Evolutionary conservation across 1,140 invertebrate genomes (phyloP), one percentile per base, ranked within the genome.

Genomic region (Nasonia giraulti): DNA sequence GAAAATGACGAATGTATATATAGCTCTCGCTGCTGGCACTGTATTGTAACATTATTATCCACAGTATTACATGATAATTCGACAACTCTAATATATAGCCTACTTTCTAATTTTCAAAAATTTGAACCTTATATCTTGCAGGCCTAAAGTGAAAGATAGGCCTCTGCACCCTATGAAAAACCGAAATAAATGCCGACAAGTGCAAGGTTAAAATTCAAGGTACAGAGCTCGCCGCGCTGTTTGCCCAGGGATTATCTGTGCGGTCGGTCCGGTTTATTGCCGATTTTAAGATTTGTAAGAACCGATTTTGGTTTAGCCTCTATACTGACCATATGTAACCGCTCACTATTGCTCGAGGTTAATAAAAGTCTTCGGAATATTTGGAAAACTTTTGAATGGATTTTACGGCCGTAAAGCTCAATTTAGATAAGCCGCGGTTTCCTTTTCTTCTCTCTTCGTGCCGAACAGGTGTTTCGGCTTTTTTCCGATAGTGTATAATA

Each of bases 121-220:
- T 27, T 27, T 27, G 27, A 27, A 27, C 27, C 27, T 27, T 27
- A 27, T 27, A 27, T 27, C 27, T 27, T 27, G 27, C 62, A 66
- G 62, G 62, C 62, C 40, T 10, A 66, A 66, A 66, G 62, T 66
- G 14, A 66, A 20, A 80, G 62, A 66, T 66, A 66, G 33, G 27
- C 11, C 5, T 71, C 2, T 23, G n/a, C 6, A 6, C 10, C 4
- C 1, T 17, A 14, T 20, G 14, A 66, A 37, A 27, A 5, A 71
- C 40, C 40, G 40, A 44, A 44, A 44, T 62, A 62, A n/a, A 40
- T 20, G 11, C 14, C n/a, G 14, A n/a, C 74, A 76, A 50, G 74
- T 76, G 74, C n/a, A 76, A 76, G 74, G 74, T 76, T 47, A 76
- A 76, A 50, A 76, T 50, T 10, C 37, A 23, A 76, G 20, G 40